Base-by-base conservation (phyloP, 2,888 invertebrate genomes). In the Halictus quadricinctus region DNA sequence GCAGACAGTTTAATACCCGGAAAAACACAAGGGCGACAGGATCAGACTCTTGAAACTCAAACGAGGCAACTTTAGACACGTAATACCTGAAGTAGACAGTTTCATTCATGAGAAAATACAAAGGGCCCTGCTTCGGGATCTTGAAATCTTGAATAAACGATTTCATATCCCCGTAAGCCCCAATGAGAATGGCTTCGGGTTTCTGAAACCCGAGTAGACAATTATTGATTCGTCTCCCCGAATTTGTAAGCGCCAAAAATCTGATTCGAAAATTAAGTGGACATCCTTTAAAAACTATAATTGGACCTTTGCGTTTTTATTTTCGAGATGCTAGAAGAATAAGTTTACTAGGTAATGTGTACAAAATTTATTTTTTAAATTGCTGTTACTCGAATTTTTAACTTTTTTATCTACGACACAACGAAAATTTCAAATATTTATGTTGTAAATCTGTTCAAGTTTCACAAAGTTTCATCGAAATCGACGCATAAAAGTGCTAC, bases 1-100 rank as follows among this genome's bases (percentile, higher is more conserved):
- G 66, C 66, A 66, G 66, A 66, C 66, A 66, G 66, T 66, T 66
- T 66, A 66, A 66, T 66, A 66, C 66, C 66, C 66, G 66, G 66
- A 66, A 66, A 66, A 66, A 66, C 66, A 66, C 36, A 66, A 66
- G 66, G 66, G 21, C 66, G 66, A 66, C 36, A 66, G 36, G 66
- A 66, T 66, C 66, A 66, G 66, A 66, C 66, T 66, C 66, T 66
- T 66, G 66, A 66, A 66, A 66, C 66, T 66, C 66, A 66, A 66
- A 66, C 66, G 36, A 66, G 66, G 36, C 66, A 36, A 36, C 66
- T 66, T 66, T 66, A 66, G 66, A 66, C 66, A 66, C 36, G 36
- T 66, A 66, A 66, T 66, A 21, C 66, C 66, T 66, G 66, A 66
- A 66, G 66, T 36, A 66, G 66, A 66, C 36, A 18, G 66, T 66